phyloP scores from a whole-genome alignment of 2,888 invertebrate genomes.

The Colostygia pectinataria region DNA sequence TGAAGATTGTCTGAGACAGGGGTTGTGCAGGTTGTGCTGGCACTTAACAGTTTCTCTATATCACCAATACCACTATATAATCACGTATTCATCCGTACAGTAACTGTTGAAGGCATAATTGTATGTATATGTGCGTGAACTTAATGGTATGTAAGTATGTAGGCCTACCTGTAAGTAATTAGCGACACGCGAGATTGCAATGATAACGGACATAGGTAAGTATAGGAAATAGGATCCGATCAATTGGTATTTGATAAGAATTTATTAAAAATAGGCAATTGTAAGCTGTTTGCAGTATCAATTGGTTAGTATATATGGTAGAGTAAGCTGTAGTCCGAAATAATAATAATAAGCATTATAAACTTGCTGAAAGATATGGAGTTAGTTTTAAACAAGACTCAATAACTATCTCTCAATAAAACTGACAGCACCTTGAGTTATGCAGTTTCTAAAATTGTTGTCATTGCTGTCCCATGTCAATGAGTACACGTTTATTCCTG shows the following conservation, averaged over 20 bases:
- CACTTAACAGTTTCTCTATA: slow-evolving; percentile 28
- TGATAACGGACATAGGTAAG: slow-evolving; percentile 20
- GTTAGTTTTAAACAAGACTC: background rate
- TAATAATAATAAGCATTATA: no score
- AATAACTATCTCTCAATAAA: no score
- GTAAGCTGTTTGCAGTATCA: background rate
- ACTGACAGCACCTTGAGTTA: background rate
- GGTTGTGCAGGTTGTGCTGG: slow-evolving; percentile 1
- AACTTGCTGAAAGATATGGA: no score
- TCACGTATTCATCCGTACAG: slow-evolving; percentile 31
- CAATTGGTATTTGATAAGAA: slow-evolving; percentile 13
- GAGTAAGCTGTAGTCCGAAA: no score
- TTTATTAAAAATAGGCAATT: slow-evolving; percentile 12
- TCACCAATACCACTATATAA: slow-evolving; percentile 30
- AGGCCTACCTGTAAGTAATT: slow-evolving; percentile 32
- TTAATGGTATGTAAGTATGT: slow-evolving; percentile 35
- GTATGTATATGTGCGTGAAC: slow-evolving; percentile 35
- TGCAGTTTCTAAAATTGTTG: background rate
- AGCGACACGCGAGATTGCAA: slow-evolving; percentile 31
- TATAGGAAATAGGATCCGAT: slow-evolving; percentile 24
- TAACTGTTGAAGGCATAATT: slow-evolving; percentile 36
- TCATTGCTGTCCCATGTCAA: slow-evolving; percentile 19
- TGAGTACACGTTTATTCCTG: slow-evolving; percentile 11
- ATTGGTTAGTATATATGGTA: no score
- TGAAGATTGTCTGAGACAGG: slow-evolving; percentile 1